Conservation (phyloP, 2,113 vertebrate genomes). For the Cynocephalus volans region DNA sequence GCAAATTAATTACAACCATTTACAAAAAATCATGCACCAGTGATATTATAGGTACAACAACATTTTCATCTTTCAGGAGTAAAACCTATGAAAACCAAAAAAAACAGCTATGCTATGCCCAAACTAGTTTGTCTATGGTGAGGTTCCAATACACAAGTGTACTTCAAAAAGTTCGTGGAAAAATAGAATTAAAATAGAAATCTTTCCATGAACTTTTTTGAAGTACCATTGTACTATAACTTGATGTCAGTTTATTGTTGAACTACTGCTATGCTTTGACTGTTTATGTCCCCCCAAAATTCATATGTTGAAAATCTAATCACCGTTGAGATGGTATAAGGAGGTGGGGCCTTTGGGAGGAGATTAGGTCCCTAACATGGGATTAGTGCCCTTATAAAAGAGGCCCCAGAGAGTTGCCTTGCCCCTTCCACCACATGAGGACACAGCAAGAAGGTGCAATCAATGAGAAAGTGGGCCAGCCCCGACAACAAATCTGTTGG, state of each 20-base stretch:
- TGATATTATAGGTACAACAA: not conserved
- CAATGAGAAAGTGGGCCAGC: not conserved
- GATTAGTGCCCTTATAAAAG: not conserved
- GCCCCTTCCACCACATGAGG: not conserved
- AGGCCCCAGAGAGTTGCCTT: too few species aligned
- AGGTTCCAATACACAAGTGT: not conserved
- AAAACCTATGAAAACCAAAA: conserved; percentile 22
- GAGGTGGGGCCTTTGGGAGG: too few species aligned
- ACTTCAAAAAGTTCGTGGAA: too few species aligned
- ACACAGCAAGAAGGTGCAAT: not conserved
- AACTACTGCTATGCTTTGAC: not conserved
- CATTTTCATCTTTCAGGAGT: conserved; percentile 51
- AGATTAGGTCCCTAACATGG: not conserved
- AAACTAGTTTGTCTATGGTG: not conserved
- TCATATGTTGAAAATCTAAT: not conserved
- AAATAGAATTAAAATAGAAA: too few species aligned
- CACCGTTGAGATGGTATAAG: not conserved
- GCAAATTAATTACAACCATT: conserved; percentile 15
- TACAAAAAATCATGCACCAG: not conserved
- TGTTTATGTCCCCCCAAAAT: not conserved
- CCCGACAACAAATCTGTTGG: too few species aligned
- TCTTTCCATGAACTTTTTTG: too few species aligned
- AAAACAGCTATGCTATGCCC: not conserved
- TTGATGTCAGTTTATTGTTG: not conserved
- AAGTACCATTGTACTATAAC: not conserved